Percentiles rank a stretch among this genome's conserved stretches.
These are phyloP conservation scores for Dreissena polymorpha DNA, from an alignment of 1,140 invertebrate species.

Conservation along the genomic window DNA sequence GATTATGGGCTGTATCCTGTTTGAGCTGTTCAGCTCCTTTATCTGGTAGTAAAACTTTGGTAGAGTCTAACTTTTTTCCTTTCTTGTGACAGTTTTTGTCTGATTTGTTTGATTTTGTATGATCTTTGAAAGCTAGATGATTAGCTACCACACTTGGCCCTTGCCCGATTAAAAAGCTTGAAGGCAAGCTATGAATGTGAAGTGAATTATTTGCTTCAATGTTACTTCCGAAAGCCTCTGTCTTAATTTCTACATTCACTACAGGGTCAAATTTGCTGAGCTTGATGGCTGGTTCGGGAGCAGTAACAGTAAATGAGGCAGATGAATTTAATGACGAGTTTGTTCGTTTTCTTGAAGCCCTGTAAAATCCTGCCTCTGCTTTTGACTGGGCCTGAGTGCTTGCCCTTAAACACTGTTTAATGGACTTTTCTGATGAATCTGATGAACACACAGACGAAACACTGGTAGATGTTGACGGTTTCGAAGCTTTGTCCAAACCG, in stretches of 20 bases:
- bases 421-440: background rate
- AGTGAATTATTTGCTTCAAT: conserved; percentile 16
- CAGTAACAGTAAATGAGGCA: conserved; percentile 1
- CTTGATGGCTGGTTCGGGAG: conserved; percentile 16
- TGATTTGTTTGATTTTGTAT: conserved; percentile 33
- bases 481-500: background rate
- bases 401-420: conserved; percentile 37
- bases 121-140: conserved; percentile 4
- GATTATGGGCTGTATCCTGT: conserved; percentile 67
- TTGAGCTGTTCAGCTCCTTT: background rate
- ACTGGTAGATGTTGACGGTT: background rate
- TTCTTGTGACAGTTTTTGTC: conserved; percentile 29
- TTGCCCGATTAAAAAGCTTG: conserved; percentile 18
- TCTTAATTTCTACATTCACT: conserved; percentile 29
- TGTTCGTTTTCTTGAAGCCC: conserved; percentile 29
- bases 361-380: conserved; percentile 39
- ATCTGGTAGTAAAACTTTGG: conserved; percentile 27
- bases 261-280: conserved; percentile 40
- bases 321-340: background rate
- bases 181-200: conserved; percentile 17
- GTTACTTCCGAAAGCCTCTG: background rate
- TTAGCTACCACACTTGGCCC: background rate
- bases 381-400: conserved; percentile 48
- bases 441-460: background rate
- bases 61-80: conserved; percentile 2